Base-by-base conservation (phyloP, 2,797 vertebrate species). In the Phoxinus dragarum region DNA sequence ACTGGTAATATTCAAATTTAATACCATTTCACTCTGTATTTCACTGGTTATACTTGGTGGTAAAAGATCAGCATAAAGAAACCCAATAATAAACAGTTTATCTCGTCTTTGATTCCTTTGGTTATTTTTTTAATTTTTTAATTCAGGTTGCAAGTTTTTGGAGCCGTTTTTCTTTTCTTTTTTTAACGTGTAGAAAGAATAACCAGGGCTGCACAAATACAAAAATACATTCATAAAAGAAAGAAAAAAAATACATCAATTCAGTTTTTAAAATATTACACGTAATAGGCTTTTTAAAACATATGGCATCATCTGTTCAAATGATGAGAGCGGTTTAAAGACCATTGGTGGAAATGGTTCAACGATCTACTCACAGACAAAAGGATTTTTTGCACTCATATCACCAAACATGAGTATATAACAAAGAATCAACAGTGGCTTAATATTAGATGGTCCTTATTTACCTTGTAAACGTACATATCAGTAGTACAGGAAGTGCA, bases 41-140 rank as follows among this genome's bases (percentile, higher is more conserved):
- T 87, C 82, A 88, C 88, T 89, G 89, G 87, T 84, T 86, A 87
- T 87, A 83, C 42, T 82, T 89, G 67, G 81, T 74, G 56, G 87
- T 83, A 89, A 84, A 81, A 88, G 74, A 88, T 86, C 80, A 86
- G 80, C 80, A 90, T 87, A 80, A 88, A 91, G 76, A 92, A 92
- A 84, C 80, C 82, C 5, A 82, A 84, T 78, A 84, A 69, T 88
- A 94, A 91, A 89, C 23, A 27, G 36, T 10, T 9, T 68, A 40
- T 38, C 69, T 76, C 34, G 36, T 64, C 86, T 52, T 80, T 40
- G 59, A 80, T 23, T 14, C 69, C 74, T 83, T 68, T 42, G 71
- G 9, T 72, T 72, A 0, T 47, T 78, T 84, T 44, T 88, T 92
- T 90, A 27, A 1, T 88, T 61, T 0, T 77, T 89, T 40, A 92